phyloP scores from a whole-genome alignment of 2,888 invertebrate species.

The Terebella lapidaria region DNA sequence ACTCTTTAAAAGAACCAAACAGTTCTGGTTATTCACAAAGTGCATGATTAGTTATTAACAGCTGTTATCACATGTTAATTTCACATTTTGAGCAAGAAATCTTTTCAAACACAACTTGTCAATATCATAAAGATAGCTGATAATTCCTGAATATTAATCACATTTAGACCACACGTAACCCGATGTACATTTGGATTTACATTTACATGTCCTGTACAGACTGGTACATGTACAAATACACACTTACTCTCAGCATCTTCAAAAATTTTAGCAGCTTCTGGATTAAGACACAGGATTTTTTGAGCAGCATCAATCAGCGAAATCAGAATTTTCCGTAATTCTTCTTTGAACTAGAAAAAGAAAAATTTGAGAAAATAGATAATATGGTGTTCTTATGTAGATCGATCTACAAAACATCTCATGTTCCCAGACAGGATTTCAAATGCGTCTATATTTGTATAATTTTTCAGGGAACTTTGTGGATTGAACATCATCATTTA shows the following conservation, averaged over 20 bases:
- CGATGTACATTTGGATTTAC: not conserved
- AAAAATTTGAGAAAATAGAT: not conserved
- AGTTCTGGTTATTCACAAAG: no score
- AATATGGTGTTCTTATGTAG: no score
- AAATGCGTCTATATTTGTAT: not conserved
- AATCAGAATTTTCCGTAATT: constrained; percentile 65
- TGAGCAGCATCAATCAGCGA: constrained; percentile 63
- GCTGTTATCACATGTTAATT: no score
- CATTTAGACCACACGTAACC: not conserved
- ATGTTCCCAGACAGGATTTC: not conserved
- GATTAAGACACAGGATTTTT: constrained; percentile 50
- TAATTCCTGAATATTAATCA: no score
- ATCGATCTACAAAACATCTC: no score
- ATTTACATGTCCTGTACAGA: not conserved
- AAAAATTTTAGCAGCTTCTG: constrained; percentile 52
- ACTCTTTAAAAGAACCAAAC: no score
- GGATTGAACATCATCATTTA: no score
- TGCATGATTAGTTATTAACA: not conserved
- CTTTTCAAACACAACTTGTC: no score
- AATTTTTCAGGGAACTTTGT: no score
- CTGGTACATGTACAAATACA: not conserved
- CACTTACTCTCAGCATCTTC: constrained; percentile 31
- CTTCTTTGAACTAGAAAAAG: constrained; percentile 61
- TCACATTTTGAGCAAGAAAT: no score
- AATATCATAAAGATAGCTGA: no score